Evolutionary conservation across 1,140 invertebrate species (phyloP), one percentile per base, ranked within the genome.

Genomic region (Spodoptera frugiperda): DNA sequence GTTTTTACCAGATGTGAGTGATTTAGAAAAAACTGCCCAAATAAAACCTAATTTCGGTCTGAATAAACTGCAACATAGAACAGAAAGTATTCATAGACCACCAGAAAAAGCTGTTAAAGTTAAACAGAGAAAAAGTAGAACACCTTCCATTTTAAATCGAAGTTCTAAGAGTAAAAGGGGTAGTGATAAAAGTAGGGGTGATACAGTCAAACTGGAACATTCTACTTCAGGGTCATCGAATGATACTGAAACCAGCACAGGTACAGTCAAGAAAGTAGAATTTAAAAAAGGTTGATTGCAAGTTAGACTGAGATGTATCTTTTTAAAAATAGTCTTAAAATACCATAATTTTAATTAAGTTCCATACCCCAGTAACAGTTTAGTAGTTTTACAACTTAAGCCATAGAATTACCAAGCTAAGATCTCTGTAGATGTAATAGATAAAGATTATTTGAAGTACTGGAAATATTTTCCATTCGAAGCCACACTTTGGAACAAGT

Each of bases 171-270:
- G 61, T 54, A 81, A 79, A 71, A 88, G 78, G 78, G 82, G 70
- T 67, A 87, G 80, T 82, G 80, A 83, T 79, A 91, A 84, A 79
- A 83, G 63, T 67, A 89, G 86, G 67, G 78, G 77, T 81, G 87
- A 89, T 84, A 80, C 77, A 67, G 87, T 81, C 72, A 91, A 88
- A 76, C 82, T 94, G 76, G 93, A 94, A 83, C 91, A 94, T 88
- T 94, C 94, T 14, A 92, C 88, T 81, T 94, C 93, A 11, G 93
- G 91, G 55, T 94, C 94, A 1, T 94, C 94, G 14, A 94, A 94
- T 82, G 94, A 94, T 73, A 94, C 94, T 44, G 94, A 94, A 86
- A 84, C 89, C 5, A 94, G 94, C 84, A 94, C 92, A n/a, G 93
- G 92, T 10, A 94, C 94, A 14, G 94, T 94, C 5, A 92, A 87